Percentiles rank a stretch among this genome's conserved stretches.
Evolutionary conservation across 2,113 vertebrate genomes (phyloP).

Genomic region (Cervus canadensis): DNA sequence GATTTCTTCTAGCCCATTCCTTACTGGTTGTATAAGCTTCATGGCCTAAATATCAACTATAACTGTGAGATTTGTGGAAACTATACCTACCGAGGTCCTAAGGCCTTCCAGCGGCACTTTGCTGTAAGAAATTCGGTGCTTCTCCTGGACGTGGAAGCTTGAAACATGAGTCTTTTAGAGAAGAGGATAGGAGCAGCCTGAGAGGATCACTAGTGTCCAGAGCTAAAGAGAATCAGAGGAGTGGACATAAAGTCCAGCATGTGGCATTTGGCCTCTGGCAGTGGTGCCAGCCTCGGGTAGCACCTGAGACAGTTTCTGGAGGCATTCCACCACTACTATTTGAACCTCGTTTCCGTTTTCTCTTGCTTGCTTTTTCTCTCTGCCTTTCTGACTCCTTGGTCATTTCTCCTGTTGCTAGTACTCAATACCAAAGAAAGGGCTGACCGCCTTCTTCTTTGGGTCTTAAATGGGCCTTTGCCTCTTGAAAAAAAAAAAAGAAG

Average conservation of each 20-base stretch:
- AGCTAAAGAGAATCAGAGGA: background rate
- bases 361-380: background rate
- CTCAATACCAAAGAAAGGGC: background rate
- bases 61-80: slow-evolving; percentile 99
- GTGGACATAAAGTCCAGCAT: background rate
- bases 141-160: background rate
- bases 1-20: slow-evolving; percentile 90
- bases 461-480: slow-evolving; percentile 8
- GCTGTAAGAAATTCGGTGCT: slow-evolving; percentile 80
- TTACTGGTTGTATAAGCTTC: slow-evolving; percentile 97
- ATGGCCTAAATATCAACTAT: slow-evolving; percentile 98
- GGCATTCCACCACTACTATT: background rate
- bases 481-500: background rate
- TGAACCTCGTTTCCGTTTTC: background rate
- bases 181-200: background rate
- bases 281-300: background rate
- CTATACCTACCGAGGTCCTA: slow-evolving; percentile 97
- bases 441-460: background rate
- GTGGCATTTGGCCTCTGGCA: background rate
- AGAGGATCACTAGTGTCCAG: background rate
- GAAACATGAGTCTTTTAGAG: background rate
- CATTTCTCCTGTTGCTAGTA: background rate
- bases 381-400: background rate
- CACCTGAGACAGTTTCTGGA: background rate
- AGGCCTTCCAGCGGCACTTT: slow-evolving; percentile 96